A percentile compares a stretch with the other conserved stretches of the same genome.
These are phyloP conservation scores for Chloroceryle aenea DNA, from an alignment of 2,113 vertebrate species.

Conservation along the genomic window DNA sequence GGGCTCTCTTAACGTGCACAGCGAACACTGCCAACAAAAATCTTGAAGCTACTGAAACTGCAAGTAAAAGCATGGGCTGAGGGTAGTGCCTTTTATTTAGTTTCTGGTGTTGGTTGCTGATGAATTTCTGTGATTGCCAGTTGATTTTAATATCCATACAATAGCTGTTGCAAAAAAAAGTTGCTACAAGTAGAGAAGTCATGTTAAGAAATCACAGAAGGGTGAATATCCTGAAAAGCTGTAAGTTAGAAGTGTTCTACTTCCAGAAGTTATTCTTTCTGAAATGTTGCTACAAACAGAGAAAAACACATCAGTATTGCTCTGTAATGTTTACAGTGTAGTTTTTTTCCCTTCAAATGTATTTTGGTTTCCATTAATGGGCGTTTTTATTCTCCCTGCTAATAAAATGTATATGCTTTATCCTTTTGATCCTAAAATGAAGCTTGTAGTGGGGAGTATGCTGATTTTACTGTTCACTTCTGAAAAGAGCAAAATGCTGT, in stretches of 20 bases:
- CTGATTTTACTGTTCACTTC: background rate
- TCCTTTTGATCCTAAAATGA: constrained; percentile 21
- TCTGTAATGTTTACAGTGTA: background rate
- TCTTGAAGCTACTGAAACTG: background rate
- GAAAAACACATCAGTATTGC: background rate
- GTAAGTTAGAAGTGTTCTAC: background rate
- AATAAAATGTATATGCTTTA: background rate
- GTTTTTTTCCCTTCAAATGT: background rate
- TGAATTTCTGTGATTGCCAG: background rate
- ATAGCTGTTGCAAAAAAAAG: background rate
- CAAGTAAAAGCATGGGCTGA: background rate
- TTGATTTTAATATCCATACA: background rate
- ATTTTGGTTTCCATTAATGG: background rate
- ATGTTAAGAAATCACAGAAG: background rate
- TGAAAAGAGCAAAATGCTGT: background rate
- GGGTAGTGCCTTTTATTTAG: background rate
- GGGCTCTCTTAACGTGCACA: background rate
- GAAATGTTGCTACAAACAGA: background rate
- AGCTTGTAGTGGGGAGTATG: background rate
- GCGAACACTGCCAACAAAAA: background rate
- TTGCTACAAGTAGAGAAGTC: background rate
- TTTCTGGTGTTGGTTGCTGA: background rate
- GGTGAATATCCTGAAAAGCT: constrained; percentile 12
- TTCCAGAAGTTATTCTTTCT: background rate
- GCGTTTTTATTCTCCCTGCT: background rate